Evolutionary conservation across 2,888 invertebrate genomes (phyloP).

Genomic region (Protophormia terraenovae): DNA sequence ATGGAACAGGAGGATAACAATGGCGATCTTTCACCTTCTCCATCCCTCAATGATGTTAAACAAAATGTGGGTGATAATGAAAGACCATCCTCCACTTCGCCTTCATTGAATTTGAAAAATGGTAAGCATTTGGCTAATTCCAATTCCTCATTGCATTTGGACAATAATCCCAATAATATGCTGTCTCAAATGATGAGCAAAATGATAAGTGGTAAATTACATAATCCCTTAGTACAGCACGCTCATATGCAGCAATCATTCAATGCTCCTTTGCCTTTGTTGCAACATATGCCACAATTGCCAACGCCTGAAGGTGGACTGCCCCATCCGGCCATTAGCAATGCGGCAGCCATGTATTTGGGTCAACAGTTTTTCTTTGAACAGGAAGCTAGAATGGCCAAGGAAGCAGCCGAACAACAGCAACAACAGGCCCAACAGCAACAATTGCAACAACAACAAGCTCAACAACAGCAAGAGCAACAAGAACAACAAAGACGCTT

Average conservation of each 20-base stretch:
- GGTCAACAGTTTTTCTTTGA: conserved; percentile 91
- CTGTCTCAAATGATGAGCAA: conserved; percentile 86
- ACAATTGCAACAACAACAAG: conserved; percentile 82
- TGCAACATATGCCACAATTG: conserved; percentile 83
- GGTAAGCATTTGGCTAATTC: conserved; percentile 60
- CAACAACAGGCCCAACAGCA: conserved; percentile 81
- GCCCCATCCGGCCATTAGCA: conserved; percentile 85
- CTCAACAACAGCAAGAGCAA: conserved; percentile 81
- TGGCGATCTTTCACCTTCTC: conserved; percentile 76
- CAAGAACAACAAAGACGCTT: conserved; percentile 83
- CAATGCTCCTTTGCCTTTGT: conserved; percentile 83
- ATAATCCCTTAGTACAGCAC: conserved; percentile 82
- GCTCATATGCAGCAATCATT: conserved; percentile 84
- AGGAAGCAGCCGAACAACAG: conserved; percentile 84
- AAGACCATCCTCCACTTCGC: conserved; percentile 74
- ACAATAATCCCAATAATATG: conserved; percentile 81
- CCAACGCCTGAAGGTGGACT: conserved; percentile 78
- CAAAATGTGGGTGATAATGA: conserved; percentile 65
- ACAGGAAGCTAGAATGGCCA: conserved; percentile 88
- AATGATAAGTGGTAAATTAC: conserved; percentile 86
- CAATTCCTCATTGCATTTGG: conserved; percentile 60
- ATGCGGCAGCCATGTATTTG: conserved; percentile 88
- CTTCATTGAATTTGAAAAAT: conserved; percentile 70
- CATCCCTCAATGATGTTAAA: conserved; percentile 71
- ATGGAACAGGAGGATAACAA: conserved; percentile 83